Evolutionary conservation across 1,140 invertebrate genomes (phyloP).

Genomic region (Habropoda laboriosa): DNA sequence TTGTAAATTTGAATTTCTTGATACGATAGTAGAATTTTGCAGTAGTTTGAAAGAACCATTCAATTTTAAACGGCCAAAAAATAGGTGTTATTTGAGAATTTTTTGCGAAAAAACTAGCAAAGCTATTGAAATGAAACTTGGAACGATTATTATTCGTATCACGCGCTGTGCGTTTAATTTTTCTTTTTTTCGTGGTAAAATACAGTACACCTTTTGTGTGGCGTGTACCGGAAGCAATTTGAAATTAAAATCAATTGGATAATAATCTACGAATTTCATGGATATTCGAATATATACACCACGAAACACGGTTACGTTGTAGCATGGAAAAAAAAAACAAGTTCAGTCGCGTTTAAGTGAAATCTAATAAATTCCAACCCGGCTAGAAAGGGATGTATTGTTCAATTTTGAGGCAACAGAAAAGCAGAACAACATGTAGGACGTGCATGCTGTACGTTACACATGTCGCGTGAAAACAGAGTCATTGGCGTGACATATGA

Average conservation of each 20-base stretch:
- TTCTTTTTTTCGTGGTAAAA: no score
- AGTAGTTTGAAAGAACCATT: no score
- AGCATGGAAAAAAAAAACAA: conserved; percentile 8
- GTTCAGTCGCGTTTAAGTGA: conserved; percentile 26
- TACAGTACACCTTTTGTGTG: no score
- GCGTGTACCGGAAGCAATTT: no score
- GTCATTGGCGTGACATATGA: conserved; percentile 80
- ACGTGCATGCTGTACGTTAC: conserved; percentile 68
- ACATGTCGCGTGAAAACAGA: conserved; percentile 79
- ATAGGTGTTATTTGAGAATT: no score
- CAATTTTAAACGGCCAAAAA: no score
- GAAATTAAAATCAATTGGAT: neutral
- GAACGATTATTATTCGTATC: no score
- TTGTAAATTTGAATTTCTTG: no score
- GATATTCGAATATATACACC: neutral
- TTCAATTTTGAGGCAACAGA: conserved; percentile 68
- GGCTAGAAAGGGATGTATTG: conserved; percentile 52
- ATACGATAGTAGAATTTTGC: no score
- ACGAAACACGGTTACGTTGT: neutral
- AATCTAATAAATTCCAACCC: conserved; percentile 71
- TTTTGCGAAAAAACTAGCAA: no score
- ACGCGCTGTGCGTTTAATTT: no score
- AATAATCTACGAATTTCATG: neutral
- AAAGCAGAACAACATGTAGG: conserved; percentile 52
- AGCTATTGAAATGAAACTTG: no score